These are phyloP conservation scores for Botia almorhae DNA, from an alignment of 2,797 vertebrate species.

Conservation along the genomic window DNA sequence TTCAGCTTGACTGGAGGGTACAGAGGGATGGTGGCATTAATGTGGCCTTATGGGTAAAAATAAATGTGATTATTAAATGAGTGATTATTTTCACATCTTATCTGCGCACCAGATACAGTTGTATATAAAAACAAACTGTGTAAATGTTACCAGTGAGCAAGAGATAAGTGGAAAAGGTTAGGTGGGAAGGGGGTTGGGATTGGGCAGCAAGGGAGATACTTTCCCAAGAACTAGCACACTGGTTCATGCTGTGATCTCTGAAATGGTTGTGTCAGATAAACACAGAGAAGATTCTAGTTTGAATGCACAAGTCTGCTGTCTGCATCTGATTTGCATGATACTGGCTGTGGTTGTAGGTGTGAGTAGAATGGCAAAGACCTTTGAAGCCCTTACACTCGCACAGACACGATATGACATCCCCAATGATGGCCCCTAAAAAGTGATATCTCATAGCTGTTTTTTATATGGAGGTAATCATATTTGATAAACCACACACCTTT, in stretches of 20 bases:
- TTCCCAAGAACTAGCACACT: constrained; percentile 32
- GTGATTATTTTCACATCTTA: constrained; percentile 36
- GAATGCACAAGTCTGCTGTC: constrained; percentile 34
- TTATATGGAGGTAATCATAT: too few species aligned
- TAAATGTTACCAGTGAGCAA: constrained; percentile 14
- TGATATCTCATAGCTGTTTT: too few species aligned
- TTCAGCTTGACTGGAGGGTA: constrained; percentile 26
- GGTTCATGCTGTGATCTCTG: constrained; percentile 49
- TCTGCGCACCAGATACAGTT: constrained; percentile 27
- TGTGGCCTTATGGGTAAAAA: constrained; percentile 2
- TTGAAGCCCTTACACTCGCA: constrained; percentile 6
- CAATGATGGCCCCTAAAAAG: neutral
- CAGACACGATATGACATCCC: constrained; percentile 7
- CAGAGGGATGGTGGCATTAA: neutral
- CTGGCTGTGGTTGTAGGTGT: constrained; percentile 22
- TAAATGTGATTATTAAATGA: constrained; percentile 27
- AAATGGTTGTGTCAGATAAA: constrained; percentile 55
- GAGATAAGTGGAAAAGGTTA: neutral
- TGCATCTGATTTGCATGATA: constrained; percentile 51
- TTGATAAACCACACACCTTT: too few species aligned
- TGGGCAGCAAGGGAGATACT: neutral
- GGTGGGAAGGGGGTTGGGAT: neutral
- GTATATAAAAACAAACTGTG: constrained; percentile 18
- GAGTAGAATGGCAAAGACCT: constrained; percentile 44
- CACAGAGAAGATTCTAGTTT: constrained; percentile 50